Percentiles rank a stretch among this genome's conserved stretches.
Evolutionary conservation across 2,113 vertebrate species (phyloP).

Genomic region (Halcyon malimbica): DNA sequence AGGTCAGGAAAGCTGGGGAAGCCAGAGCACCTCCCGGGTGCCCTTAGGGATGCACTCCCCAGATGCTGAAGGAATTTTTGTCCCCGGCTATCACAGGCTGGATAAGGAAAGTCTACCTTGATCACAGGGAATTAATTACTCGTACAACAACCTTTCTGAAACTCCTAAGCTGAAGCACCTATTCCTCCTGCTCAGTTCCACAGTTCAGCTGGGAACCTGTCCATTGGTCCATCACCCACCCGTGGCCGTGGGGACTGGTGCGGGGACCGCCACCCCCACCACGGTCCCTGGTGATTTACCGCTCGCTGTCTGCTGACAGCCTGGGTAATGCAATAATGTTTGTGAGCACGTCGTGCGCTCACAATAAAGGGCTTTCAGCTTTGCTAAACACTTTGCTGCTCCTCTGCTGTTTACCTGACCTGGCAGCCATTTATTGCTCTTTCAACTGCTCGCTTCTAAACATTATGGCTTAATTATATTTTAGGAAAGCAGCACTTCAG

Average conservation of each 20-base stretch:
- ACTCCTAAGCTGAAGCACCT: background rate
- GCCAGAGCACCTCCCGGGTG: background rate
- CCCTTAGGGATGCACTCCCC: rapidly evolving
- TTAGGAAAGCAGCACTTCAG: background rate
- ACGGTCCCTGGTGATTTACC: rapidly evolving
- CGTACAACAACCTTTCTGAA: background rate
- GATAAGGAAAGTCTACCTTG: background rate
- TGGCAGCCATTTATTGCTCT: constrained; percentile 48
- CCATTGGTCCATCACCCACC: background rate
- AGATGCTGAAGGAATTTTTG: background rate
- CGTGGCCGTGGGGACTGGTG: rapidly evolving
- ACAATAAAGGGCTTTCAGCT: background rate
- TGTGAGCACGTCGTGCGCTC: background rate
- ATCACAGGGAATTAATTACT: background rate
- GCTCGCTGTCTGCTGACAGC: background rate
- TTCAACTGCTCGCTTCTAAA: constrained; percentile 1
- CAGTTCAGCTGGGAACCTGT: background rate
- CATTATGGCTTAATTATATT: constrained; percentile 58
- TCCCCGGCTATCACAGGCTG: background rate
- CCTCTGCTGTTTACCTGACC: constrained; percentile 25
- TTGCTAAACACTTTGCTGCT: background rate
- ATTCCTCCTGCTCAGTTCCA: background rate
- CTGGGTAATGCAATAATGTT: background rate
- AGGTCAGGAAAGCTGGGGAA: background rate
- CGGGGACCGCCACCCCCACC: rapidly evolving